Evolutionary conservation across 2,888 invertebrate species (phyloP), one percentile per base, ranked within the genome.

Genomic region (Thera obeliscata): DNA sequence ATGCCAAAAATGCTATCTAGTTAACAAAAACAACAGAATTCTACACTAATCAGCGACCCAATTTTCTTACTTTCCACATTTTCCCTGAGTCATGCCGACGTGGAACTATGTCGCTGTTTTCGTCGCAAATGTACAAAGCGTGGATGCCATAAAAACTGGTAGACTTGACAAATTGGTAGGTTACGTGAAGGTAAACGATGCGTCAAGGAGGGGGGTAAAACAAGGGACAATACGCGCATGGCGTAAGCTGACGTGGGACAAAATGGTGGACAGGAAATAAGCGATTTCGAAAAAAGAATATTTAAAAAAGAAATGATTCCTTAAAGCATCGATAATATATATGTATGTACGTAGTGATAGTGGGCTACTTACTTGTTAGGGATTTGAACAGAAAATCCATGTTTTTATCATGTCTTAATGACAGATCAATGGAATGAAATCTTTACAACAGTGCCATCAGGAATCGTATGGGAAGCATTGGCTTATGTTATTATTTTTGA

Each of bases 151-250:
- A 71, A 71, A 67, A 71, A 71, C 66, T 62, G 66, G 73, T 64
- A 67, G 73, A 76, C 64, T 72, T 72, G 74, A 75, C 71, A 74
- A 60, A 66, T 70, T 73, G 72, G 72, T 66, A 70, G 61, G 68
- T 54, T 72, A 68, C 68, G 69, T 72, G 75, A 72, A 61, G 71
- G 76, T 80, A 81, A 85, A 82, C 81, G 83, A 85, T 82, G 80
- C 76, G 81, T 84, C 79, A 78, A 81, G 77, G 78, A 66, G 73
- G 68, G 75, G 77, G 74, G 73, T 77, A 70, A 81, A 82, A 82
- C 79, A 81, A 81, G 78, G 81, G 80, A 77, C 78, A 74, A 75
- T 79, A 78, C 57, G 60, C 64, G 61, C 57, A 64, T 43, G 56
- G 63, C 63, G 66, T 66, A 64, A 64, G 65, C 63, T 66, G 66